Evolutionary conservation across 2,113 vertebrate species (phyloP), one percentile per base, ranked within the genome.

Genomic region (Grus americana): DNA sequence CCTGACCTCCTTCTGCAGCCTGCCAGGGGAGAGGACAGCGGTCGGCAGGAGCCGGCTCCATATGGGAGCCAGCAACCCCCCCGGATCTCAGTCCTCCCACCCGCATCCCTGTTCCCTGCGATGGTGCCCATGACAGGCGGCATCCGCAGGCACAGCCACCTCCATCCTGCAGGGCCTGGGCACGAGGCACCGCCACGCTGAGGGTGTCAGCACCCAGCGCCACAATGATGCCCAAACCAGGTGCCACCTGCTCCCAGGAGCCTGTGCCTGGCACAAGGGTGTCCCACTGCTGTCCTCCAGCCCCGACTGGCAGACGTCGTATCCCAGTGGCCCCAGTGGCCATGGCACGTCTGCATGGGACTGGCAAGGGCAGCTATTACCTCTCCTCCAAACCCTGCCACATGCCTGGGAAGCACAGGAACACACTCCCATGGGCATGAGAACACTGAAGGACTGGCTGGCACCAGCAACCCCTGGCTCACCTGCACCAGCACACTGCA

Each of bases 401-500:
- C 0, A 2, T 1, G 2, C 54, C 46, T 0, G 3, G 16, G 49
- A 65, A 70, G 65, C 29, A 10, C 3, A 14, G 46, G n/a, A 74
- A 88, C 34, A 19, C 49, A 38, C 20, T 57, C 47, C 21, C 11
- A 1, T 12, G 12, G 50, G 46, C 49, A 46, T 4, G 34, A 24
- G 40, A 70, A 61, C n/a, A 44, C 15, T 0, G 5, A 30, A 46
- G 26, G 47, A 27, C 67, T 6, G 9, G 12, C 38, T 50, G 34
- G 21, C 29, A 23, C 1, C 1, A 11, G 59, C 19, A 40, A 24
- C 22, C 9, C 21, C 30, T 1, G 0, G 36, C 98, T 98, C 96
- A 99, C 99, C 99, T 99, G 98, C 98, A 98, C 99, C 99, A 99
- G 94, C 98, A 99, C 23, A 98, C 80, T 0, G 97, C 98, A 0